Base-by-base conservation (phyloP, 1,140 invertebrate genomes). In the Drosophila nigrodunni region DNA sequence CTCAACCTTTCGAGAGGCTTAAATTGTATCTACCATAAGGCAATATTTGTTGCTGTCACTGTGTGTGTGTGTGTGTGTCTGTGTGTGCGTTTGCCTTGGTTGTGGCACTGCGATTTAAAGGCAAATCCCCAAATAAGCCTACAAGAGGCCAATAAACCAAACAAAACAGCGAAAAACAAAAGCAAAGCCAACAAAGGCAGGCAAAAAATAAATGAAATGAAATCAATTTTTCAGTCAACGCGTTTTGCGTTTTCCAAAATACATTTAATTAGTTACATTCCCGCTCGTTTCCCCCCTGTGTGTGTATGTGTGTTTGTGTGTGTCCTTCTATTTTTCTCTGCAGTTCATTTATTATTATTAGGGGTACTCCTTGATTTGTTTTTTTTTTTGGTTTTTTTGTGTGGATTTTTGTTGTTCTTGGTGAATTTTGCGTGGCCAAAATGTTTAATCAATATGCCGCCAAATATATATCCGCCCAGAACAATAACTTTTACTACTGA, bases 381-480 rank as follows among this genome's bases (percentile, higher is more conserved):
- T 64, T 50, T 21, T 37, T 21, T 47, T 11, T 52, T 60, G 64
- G 47, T 41, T 68, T 21, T 15, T 21, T 1, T 21, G 18, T 21
- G 18, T 21, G 18, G 18, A 21, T 65, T 62, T 25, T 68, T 59
- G 18, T 18, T 77, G 21, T 64, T 68, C 49, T 41, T 57, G 54
- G 13, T 15, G 44, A 52, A 75, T 87, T 87, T 80, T 87, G 77
- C 83, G 83, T 87, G 77, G 70, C 77, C 67, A 87, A 88, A 30
- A 88, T 88, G 83, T 88, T 88, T 88, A 88, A 88, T 88, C 83
- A 88, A 88, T 88, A 83, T 88, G 73, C 80, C 79, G 83, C 73
- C 80, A 82, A 71, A 68, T 76, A 76, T 76, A 76, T 76, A 76
- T 72, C 60, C 58, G 55, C 47, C 43, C 55, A 47, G 49, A 47